Conservation (phyloP, 2,797 vertebrate species). For the Leptoclinus maculatus region DNA sequence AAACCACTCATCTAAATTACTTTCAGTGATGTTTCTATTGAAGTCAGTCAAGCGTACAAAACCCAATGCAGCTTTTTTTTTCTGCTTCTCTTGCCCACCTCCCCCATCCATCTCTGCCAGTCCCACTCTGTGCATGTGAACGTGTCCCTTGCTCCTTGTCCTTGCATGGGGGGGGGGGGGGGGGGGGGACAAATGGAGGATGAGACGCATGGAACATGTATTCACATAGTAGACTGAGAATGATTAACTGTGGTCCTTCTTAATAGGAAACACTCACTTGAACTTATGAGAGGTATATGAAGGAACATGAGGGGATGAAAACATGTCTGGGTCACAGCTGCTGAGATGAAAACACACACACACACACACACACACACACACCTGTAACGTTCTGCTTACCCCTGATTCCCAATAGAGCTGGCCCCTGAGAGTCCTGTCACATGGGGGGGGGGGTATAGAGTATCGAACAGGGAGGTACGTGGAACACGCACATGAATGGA, state of each 20-base stretch:
- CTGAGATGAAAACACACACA: constrained; percentile 38
- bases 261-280: constrained; percentile 10
- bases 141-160: constrained; percentile 31
- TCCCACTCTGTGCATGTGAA: not conserved
- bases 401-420: constrained; percentile 35
- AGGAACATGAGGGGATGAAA: constrained; percentile 26
- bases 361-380: constrained; percentile 17
- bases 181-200: constrained; percentile 40
- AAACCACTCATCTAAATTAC: not conserved
- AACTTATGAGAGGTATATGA: not conserved
- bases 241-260: constrained; percentile 20
- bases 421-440: constrained; percentile 35
- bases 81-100: not conserved
- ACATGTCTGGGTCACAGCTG: constrained; percentile 62
- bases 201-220: constrained; percentile 23
- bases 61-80: not conserved
- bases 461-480: constrained; percentile 33
- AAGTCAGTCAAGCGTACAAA: not conserved
- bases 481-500: constrained; percentile 27
- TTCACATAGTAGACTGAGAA: constrained; percentile 14
- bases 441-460: constrained; percentile 5
- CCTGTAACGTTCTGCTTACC: constrained; percentile 52
- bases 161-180: constrained; percentile 44
- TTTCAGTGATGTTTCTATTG: not conserved
- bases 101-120: constrained; percentile 23